phyloP scores from a whole-genome alignment of 2,797 vertebrate genomes.

The Pygocentrus nattereri region DNA sequence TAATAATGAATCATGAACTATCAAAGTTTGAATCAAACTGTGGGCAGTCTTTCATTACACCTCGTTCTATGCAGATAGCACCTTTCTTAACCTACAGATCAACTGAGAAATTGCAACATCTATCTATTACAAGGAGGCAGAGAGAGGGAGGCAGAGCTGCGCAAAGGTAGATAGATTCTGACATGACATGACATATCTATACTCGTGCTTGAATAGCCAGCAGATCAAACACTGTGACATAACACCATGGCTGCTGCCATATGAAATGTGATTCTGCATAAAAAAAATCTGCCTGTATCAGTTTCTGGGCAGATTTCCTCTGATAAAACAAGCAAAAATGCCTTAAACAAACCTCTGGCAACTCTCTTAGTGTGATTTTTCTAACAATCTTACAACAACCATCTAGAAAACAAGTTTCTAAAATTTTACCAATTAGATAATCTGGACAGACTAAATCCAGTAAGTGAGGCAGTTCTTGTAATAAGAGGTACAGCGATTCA shows the following conservation, averaged over 20 bases:
- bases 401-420: not conserved
- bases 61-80: not conserved
- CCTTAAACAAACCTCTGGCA: not conserved
- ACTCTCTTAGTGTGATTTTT: not conserved
- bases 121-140: not conserved
- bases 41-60: no score
- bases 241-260: not conserved
- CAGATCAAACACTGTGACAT: slow-evolving; percentile 1
- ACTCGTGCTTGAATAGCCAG: not conserved
- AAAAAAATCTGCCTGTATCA: slow-evolving; percentile 1
- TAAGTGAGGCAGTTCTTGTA: not conserved
- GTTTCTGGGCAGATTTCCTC: not conserved
- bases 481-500: not conserved
- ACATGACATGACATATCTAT: slow-evolving; percentile 8
- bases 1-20: no score
- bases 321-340: not conserved
- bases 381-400: not conserved
- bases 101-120: slow-evolving; percentile 2
- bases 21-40: no score
- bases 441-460: not conserved
- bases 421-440: not conserved
- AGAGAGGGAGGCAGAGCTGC: not conserved
- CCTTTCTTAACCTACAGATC: not conserved
- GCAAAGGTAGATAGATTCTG: not conserved
- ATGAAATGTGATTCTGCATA: not conserved